Evolutionary conservation across 2,113 vertebrate species (phyloP), one percentile per base, ranked within the genome.

Genomic region (Nesoenas mayeri): DNA sequence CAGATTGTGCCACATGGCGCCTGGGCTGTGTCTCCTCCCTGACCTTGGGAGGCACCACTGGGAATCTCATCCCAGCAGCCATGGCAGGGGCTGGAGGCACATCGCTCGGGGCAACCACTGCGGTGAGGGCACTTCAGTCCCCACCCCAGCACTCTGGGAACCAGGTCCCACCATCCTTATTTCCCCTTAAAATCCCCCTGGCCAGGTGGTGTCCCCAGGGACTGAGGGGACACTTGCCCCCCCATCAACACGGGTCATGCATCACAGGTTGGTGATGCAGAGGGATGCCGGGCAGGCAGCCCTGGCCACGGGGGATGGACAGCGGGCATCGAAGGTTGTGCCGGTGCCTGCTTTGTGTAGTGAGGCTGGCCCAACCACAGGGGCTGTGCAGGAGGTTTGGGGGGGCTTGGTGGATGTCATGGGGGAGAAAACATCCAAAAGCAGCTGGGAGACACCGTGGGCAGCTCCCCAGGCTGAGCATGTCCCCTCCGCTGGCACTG

Each of bases 91-190:
- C 17, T 44, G 42, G 42, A 3, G 16, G 42, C 42, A 17, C 42
- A 17, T 44, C 4, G 42, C 42, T 44, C 7, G 10, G 42, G 60
- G n/a, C 10, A 3, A 19, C 20, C 65, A 6, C 60, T 2, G 6
- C n/a, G 38, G 19, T 7, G 38, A 44, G 19, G 21, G 12, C 25
- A 17, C 32, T 6, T 53, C 51, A 25, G 32, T 8, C 34, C 32
- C 6, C 2, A 0, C 20, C 44, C 32, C 51, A 16, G 18, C 1
- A 5, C 31, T 21, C 36, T 1, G 1, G 36, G 42, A 47, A 36
- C 4, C 42, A 4, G 32, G 22, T 51, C 26, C 51, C 56, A 9
- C 26, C 7, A 0, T 2, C 12, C 31, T 11, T 4, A 3, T 58
- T 36, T 25, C 3, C 5, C 11, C 32, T 6, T 15, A 15, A 36